These are phyloP conservation scores for Acanthopleura granulata DNA, from an alignment of 2,888 invertebrate genomes.

Conservation along the genomic window DNA sequence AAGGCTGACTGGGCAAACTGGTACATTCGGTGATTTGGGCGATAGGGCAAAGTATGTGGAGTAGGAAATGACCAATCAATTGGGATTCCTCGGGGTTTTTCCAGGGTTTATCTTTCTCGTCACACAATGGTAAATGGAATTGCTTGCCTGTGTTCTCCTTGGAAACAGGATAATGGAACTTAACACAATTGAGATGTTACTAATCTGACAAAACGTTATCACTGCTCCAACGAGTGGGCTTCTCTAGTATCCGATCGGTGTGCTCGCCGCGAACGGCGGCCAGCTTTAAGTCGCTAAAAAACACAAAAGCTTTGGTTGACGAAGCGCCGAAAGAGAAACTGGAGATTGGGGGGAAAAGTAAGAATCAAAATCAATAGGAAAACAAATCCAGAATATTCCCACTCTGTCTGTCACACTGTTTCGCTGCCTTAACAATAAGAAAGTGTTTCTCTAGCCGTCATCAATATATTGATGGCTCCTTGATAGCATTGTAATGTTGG, in stretches of 20 bases:
- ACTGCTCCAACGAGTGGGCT: not conserved
- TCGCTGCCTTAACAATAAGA: conserved; percentile 8
- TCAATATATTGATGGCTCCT: conserved; percentile 9
- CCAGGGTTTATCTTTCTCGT: not conserved
- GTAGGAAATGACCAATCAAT: too few relatives aligned
- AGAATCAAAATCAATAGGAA: conserved; percentile 19
- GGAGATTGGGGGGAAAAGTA: not conserved
- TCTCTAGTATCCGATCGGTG: not conserved
- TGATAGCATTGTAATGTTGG: conserved; percentile 20
- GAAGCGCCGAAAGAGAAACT: not conserved
- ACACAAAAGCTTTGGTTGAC: conserved; percentile 6
- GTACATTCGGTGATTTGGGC: too few relatives aligned
- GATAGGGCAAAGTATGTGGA: too few relatives aligned
- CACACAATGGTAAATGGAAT: conserved; percentile 8
- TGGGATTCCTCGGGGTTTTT: too few relatives aligned
- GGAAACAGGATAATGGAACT: conserved; percentile 1
- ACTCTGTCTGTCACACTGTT: not conserved
- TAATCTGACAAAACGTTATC: conserved; percentile 4
- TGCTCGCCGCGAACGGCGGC: not conserved
- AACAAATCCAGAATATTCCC: conserved; percentile 11
- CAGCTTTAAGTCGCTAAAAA: conserved; percentile 16
- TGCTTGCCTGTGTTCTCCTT: not conserved
- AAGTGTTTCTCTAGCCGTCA: not conserved
- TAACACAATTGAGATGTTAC: conserved; percentile 9
- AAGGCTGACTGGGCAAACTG: too few relatives aligned